Percentiles rank a stretch among this genome's conserved stretches.
Evolutionary conservation across 2,113 vertebrate genomes (phyloP).

Genomic region (Pterocles gutturalis): DNA sequence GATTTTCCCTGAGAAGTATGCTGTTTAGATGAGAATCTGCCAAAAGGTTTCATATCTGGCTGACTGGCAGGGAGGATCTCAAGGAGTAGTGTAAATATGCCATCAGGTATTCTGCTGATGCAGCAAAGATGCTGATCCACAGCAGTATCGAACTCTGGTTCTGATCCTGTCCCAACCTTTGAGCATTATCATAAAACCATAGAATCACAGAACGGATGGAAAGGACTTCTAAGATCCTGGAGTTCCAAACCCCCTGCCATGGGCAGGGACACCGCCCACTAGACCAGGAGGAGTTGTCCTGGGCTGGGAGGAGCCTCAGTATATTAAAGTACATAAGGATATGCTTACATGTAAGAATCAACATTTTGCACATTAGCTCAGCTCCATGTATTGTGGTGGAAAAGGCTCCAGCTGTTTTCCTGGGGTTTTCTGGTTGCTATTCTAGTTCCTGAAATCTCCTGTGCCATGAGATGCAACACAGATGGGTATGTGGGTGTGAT

Average conservation of each 20-base stretch:
- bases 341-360: neutral
- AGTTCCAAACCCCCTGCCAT: too few species aligned
- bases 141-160: neutral
- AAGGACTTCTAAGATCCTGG: too few species aligned
- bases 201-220: too few species aligned
- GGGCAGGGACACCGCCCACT: too few species aligned
- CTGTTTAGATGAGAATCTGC: neutral
- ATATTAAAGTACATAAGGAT: neutral
- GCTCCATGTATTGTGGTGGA: neutral
- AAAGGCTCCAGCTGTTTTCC: neutral
- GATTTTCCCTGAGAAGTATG: neutral
- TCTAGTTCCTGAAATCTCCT: neutral
- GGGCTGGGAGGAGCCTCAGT: neutral
- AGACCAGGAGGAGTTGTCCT: neutral
- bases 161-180: neutral
- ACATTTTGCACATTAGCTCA: neutral
- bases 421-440: neutral
- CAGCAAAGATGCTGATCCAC: neutral
- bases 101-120: neutral
- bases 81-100: neutral
- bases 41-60: neutral
- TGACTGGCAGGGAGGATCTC: neutral
- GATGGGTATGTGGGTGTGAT: accelerated
- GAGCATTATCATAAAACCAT: neutral
- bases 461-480: neutral